Evolutionary conservation across 2,888 invertebrate species (phyloP).

Genomic region (Sylvicola cinctus): DNA sequence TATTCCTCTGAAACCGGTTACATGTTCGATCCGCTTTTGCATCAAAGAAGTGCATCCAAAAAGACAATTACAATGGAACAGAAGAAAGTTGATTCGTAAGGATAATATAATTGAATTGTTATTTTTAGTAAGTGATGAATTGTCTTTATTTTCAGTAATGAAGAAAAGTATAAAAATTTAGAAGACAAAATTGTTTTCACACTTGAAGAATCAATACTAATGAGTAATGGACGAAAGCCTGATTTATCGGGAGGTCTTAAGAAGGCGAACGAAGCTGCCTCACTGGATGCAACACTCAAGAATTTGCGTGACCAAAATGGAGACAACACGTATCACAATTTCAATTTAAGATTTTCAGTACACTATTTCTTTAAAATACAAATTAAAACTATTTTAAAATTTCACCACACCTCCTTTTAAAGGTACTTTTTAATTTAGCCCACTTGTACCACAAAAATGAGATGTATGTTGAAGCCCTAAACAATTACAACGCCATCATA

Average conservation of each 20-base stretch:
- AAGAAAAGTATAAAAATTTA: constrained; percentile 75
- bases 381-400: not conserved
- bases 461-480: constrained; percentile 87
- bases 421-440: constrained; percentile 91
- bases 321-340: constrained; percentile 74
- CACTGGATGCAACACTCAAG: constrained; percentile 75
- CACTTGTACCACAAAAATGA: constrained; percentile 88
- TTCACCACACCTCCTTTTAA: constrained; percentile 9
- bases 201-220: constrained; percentile 75
- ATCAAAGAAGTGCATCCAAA: constrained; percentile 26
- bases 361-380: no score
- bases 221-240: constrained; percentile 12
- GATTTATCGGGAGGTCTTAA: constrained; percentile 36
- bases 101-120: no score
- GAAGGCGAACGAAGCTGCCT: constrained; percentile 91
- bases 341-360: constrained; percentile 89
- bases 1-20: constrained; percentile 57
- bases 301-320: constrained; percentile 81
- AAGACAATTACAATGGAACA: constrained; percentile 41
- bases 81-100: constrained; percentile 18
- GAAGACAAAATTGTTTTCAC: constrained; percentile 76
- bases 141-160: constrained; percentile 38
- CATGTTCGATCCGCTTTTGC: constrained; percentile 58
- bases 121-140: not conserved
- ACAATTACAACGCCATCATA: constrained; percentile 86